Conservation (phyloP, 2,797 vertebrate species). For the Myotis findleyi region DNA sequence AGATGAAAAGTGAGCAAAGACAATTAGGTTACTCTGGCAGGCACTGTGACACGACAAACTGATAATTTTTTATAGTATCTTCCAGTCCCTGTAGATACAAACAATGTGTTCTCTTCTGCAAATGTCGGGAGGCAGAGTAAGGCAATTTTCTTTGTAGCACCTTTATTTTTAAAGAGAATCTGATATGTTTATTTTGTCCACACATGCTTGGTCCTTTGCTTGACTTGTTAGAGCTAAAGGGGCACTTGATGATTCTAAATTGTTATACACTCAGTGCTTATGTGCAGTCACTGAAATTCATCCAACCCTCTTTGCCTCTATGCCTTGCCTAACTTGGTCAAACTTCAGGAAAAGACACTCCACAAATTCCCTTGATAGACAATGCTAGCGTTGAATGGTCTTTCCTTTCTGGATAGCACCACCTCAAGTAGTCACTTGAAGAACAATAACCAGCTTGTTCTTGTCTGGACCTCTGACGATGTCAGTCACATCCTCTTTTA, state of each 20-base stretch:
- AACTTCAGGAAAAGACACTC: slow-evolving; percentile 5
- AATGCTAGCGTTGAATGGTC: neutral
- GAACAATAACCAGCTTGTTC: neutral
- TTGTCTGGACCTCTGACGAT: neutral
- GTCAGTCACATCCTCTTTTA: neutral
- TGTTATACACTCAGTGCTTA: neutral
- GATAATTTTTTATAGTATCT: slow-evolving; percentile 36
- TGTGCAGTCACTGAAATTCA: neutral
- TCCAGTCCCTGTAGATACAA: neutral
- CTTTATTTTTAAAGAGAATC: neutral
- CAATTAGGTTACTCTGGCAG: slow-evolving; percentile 45
- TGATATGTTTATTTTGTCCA: neutral
- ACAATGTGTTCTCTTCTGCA: neutral
- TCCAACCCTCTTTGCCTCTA: neutral
- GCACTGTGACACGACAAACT: slow-evolving; percentile 42
- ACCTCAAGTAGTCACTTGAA: neutral
- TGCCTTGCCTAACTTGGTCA: neutral
- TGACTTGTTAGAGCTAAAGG: neutral
- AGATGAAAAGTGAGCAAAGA: slow-evolving; percentile 72
- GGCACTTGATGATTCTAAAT: neutral
- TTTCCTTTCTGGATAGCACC: neutral
- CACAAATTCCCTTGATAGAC: neutral
- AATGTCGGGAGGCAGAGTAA: neutral
- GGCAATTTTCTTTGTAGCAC: neutral
- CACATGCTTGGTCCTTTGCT: neutral